These are phyloP conservation scores for Tetraneura akinire DNA, from an alignment of 1,140 invertebrate genomes.

Conservation along the genomic window DNA sequence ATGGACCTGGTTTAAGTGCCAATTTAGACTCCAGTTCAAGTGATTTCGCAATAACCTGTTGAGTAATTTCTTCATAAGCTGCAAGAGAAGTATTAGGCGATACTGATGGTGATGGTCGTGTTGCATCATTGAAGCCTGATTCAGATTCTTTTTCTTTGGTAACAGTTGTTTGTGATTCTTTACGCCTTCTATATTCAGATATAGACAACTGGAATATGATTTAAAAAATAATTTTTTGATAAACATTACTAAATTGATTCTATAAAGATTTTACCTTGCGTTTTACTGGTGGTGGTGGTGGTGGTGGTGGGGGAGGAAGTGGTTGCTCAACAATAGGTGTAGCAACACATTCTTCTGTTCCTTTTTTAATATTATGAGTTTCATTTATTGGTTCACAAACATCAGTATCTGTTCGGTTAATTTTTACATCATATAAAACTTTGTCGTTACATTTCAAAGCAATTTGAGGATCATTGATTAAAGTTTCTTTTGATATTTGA, in stretches of 20 bases:
- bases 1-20: constrained; percentile 19
- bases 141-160: constrained; percentile 51
- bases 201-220: constrained; percentile 66
- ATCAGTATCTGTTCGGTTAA: neutral
- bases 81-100: constrained; percentile 41
- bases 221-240: neutral
- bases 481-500: neutral
- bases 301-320: neutral
- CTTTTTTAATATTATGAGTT: neutral
- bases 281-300: constrained; percentile 18
- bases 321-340: neutral
- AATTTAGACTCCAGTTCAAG: constrained; percentile 51
- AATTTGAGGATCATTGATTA: neutral
- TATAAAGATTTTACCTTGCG: constrained; percentile 2
- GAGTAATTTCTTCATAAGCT: constrained; percentile 50
- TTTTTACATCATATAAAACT: neutral
- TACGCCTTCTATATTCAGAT: constrained; percentile 71
- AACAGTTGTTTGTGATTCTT: constrained; percentile 59
- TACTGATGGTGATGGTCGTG: constrained; percentile 42
- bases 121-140: constrained; percentile 28
- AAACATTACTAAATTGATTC: neutral
- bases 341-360: neutral
- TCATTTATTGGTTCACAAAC: neutral
- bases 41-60: constrained; percentile 53
- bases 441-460: neutral